Percentiles rank a stretch among this genome's conserved stretches.
These are phyloP conservation scores for Drosophila nigromelanica DNA, from an alignment of 1,140 invertebrate species.

Conservation along the genomic window DNA sequence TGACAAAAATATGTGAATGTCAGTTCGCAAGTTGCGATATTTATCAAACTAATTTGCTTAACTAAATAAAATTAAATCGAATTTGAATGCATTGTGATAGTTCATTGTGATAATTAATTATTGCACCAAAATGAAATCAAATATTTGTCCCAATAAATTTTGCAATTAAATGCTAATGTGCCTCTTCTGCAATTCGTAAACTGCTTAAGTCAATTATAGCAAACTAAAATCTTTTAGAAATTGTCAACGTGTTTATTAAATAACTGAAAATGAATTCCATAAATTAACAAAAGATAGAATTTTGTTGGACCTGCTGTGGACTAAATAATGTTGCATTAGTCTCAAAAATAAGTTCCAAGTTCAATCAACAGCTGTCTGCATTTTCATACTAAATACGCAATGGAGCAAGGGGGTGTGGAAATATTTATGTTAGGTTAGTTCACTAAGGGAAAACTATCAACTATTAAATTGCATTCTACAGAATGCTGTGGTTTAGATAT, in stretches of 20 bases:
- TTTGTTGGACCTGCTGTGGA: slow-evolving; percentile 1
- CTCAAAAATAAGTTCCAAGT: slow-evolving; percentile 29
- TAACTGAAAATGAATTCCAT: background rate
- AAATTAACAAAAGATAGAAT: slow-evolving; percentile 13
- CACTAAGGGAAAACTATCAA: slow-evolving; percentile 35
- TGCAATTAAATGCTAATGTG: background rate
- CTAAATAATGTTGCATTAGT: slow-evolving; percentile 60
- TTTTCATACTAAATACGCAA: background rate
- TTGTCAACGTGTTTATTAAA: slow-evolving; percentile 49
- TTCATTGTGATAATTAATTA: slow-evolving; percentile 12
- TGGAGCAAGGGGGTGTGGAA: background rate
- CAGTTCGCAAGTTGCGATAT: background rate
- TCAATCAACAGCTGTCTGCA: slow-evolving; percentile 36
- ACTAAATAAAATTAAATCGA: background rate
- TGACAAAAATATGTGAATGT: no score
- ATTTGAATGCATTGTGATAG: background rate
- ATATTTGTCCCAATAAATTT: background rate
- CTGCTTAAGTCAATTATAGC: slow-evolving; percentile 29
- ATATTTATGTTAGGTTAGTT: slow-evolving; percentile 6
- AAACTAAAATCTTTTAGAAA: background rate
- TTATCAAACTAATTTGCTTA: background rate
- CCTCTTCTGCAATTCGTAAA: background rate
- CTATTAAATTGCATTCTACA: slow-evolving; percentile 26
- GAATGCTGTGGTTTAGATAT: slow-evolving; percentile 38
- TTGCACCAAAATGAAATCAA: background rate